A percentile compares a stretch with the other conserved stretches of the same genome.
phyloP scores from a whole-genome alignment of 37 sponge, comb jelly and placozoan species.

The Haliclona indistincta region DNA sequence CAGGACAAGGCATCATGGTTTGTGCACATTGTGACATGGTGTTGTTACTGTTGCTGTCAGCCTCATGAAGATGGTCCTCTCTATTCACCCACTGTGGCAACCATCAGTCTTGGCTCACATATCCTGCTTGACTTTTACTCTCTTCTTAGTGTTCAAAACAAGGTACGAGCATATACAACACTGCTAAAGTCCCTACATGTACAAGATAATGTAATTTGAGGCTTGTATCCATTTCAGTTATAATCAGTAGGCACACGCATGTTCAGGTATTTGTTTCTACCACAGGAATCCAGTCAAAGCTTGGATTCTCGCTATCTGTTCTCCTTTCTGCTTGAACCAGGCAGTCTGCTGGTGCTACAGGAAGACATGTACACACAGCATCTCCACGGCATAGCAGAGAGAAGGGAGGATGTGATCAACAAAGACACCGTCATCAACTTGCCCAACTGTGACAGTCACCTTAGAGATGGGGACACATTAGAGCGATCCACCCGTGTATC shows the following conservation, averaged over 20 bases:
- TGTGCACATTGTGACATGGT: too few relatives aligned
- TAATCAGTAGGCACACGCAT: not conserved
- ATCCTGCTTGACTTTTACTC: slow-evolving; percentile 86
- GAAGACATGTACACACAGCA: slow-evolving; percentile 83
- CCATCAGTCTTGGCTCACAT: slow-evolving; percentile 90
- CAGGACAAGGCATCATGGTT: slow-evolving; percentile 98
- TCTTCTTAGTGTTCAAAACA: slow-evolving; percentile 31
- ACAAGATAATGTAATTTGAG: not conserved
- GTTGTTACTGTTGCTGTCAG: too few relatives aligned
- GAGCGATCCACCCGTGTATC: slow-evolving; percentile 89
- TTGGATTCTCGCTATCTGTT: slow-evolving; percentile 58
- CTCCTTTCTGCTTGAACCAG: slow-evolving; percentile 90
- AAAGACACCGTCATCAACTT: too few relatives aligned
- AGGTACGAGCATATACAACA: too few relatives aligned
- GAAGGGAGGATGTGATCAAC: slow-evolving; percentile 33
- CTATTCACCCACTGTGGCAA: slow-evolving; percentile 84
- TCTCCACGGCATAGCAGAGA: slow-evolving; percentile 72
- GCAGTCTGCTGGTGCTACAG: slow-evolving; percentile 83
- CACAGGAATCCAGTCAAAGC: slow-evolving; percentile 9
- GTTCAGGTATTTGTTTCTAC: not conserved
- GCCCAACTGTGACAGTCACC: too few relatives aligned
- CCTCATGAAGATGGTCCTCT: slow-evolving; percentile 98
- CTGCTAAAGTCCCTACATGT: too few relatives aligned
- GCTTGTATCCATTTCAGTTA: not conserved
- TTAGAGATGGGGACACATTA: slow-evolving; percentile 45